Base-by-base conservation (phyloP, 2,888 invertebrate genomes). In the Lysandra coridon region DNA sequence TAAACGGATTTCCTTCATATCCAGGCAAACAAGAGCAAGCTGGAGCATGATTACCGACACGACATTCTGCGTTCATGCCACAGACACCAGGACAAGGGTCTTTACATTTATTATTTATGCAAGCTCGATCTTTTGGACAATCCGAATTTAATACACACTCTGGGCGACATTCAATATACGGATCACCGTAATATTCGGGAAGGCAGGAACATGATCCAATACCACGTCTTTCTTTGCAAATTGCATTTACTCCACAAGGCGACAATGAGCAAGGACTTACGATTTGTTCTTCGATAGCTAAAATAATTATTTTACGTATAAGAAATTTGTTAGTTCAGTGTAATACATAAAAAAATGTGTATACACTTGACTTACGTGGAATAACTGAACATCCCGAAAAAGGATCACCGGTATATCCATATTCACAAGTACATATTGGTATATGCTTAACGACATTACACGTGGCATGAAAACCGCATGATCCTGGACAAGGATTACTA, bases 101-200 rank as follows among this genome's bases (percentile, higher is more conserved):
- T 85, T 95, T 95, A 88, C 98, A 98, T 94, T 97, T 98, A 90
- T 97, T 97, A 87, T 97, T 97, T 78, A 97, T 95, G 87, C 98
- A 98, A 44, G 98, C 96, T 90, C 96, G 96, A 83, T 96, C 95
- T 86, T 95, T 95, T 6, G 96, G 95, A 90, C 98, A 98, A 86
- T 98, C 98, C 10, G 97, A 96, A 89, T 98, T 98, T 84, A 97
- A 95, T n/a, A 98, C 96, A 89, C 98, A 98, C 95, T 98, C 98
- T 44, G 98, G 98, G 87, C 97, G 95, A 89, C 98, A 98, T 86
- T 97, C 97, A 73, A 97, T 94, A 86, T 98, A 98, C 1, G 98
- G 98, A 93, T 98, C 98, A 78, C 98, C 98, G 85, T 96, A 97
- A 89, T 97, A 98, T 85, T 97, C 97, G 80, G 96, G 95, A 82